These are phyloP conservation scores for Hydraecia micacea DNA, from an alignment of 2,888 invertebrate genomes.

Conservation along the genomic window DNA sequence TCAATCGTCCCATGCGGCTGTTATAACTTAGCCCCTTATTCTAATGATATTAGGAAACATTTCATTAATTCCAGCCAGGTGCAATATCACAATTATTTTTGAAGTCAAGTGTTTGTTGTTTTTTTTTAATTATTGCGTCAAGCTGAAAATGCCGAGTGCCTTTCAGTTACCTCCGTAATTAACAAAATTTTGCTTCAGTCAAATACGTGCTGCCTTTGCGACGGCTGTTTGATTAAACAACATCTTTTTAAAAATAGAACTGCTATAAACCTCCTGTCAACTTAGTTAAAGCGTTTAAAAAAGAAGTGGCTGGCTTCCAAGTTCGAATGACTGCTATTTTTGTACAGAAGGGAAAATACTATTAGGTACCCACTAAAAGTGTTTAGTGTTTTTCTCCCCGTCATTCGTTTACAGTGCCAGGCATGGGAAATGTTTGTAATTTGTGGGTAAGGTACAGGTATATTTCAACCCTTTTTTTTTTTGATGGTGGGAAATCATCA, in stretches of 20 bases:
- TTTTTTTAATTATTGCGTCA: conserved; percentile 26
- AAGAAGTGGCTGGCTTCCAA: conserved; percentile 27
- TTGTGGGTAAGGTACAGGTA: not conserved
- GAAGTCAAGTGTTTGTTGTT: conserved; percentile 9
- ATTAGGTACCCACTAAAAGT: not conserved
- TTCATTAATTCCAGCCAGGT: not conserved
- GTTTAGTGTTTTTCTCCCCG: not conserved
- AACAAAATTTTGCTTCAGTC: conserved; percentile 44
- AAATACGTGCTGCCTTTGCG: conserved; percentile 48
- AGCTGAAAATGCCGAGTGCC: conserved; percentile 24
- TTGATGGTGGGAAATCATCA: too few species aligned
- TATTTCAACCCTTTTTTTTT: not conserved
- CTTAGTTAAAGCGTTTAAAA: conserved; percentile 52
- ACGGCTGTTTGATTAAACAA: conserved; percentile 31
- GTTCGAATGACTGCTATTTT: conserved; percentile 27
- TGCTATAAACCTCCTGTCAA: conserved; percentile 40
- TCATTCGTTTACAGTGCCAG: not conserved
- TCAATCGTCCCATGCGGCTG: too few species aligned
- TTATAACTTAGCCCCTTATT: too few species aligned
- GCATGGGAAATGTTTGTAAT: not conserved
- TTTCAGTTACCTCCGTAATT: conserved; percentile 43
- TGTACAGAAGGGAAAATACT: not conserved
- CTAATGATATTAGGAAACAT: not conserved
- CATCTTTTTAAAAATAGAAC: conserved; percentile 49
- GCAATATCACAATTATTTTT: conserved; percentile 8